Evolutionary conservation across 2,113 vertebrate genomes (phyloP).

Genomic region (Chaetodon auriga): DNA sequence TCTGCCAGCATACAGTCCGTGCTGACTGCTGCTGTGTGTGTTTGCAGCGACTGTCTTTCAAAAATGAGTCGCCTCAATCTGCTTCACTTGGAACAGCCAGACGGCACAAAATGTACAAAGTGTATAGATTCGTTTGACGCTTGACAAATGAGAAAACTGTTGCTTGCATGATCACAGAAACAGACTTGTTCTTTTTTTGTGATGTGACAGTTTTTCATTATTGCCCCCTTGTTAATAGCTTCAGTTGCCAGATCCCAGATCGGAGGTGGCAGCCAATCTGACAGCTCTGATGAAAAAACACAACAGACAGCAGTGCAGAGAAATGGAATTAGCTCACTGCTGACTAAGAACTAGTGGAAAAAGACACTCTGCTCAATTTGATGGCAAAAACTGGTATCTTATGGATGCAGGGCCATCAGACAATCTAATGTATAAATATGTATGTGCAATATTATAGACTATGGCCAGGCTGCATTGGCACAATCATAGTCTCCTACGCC

Average conservation of each 20-base stretch:
- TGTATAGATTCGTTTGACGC: constrained; percentile 9
- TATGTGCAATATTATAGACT: neutral
- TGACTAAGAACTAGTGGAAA: constrained; percentile 10
- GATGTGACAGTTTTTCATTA: constrained; percentile 43
- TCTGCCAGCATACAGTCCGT: constrained; percentile 22
- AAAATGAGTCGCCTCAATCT: constrained; percentile 11
- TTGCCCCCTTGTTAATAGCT: constrained; percentile 31
- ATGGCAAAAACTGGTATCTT: constrained; percentile 17
- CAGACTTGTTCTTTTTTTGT: constrained; percentile 25
- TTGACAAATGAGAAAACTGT: constrained; percentile 31
- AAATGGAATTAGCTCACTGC: constrained; percentile 4
- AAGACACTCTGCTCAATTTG: neutral
- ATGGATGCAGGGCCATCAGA: constrained; percentile 2
- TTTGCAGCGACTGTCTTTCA: constrained; percentile 15
- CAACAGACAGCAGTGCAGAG: constrained; percentile 4
- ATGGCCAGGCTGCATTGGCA: neutral
- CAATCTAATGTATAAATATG: neutral
- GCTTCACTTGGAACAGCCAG: constrained; percentile 19
- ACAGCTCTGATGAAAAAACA: neutral
- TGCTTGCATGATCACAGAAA: constrained; percentile 34
- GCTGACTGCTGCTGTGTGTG: neutral
- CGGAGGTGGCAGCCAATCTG: constrained; percentile 17
- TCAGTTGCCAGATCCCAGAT: constrained; percentile 40
- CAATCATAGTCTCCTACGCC: constrained; percentile 2
- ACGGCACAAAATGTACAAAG: constrained; percentile 14